Percentiles rank a stretch among this genome's conserved stretches.
Evolutionary conservation across 64 coral and sea anemone species (phyloP).

Genomic region (Porites australiensis): DNA sequence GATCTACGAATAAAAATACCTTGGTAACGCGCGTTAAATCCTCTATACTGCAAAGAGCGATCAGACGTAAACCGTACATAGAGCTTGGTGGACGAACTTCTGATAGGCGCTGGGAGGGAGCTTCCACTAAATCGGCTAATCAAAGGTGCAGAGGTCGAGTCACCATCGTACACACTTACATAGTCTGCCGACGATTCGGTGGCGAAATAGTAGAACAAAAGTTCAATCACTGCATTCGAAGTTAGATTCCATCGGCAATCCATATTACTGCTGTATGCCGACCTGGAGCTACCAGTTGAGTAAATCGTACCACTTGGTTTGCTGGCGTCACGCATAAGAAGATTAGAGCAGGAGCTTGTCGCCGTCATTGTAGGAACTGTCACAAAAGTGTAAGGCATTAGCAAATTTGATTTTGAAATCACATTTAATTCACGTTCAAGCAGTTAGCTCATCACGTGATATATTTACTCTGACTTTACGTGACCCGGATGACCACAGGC

Average conservation of each 20-base stretch:
- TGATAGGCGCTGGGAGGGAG: slow-evolving; percentile 8
- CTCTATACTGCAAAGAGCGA: neutral
- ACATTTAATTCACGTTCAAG: too few relatives aligned
- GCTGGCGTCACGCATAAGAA: neutral
- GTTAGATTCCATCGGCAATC: slow-evolving; percentile 43
- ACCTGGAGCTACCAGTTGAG: neutral
- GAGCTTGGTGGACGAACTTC: neutral
- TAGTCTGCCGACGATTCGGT: neutral
- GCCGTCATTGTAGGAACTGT: neutral
- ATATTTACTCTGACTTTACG: too few relatives aligned
- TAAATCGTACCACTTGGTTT: neutral
- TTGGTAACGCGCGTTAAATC: neutral
- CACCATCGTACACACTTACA: slow-evolving; percentile 29
- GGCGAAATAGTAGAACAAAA: neutral
- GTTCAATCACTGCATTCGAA: slow-evolving; percentile 12
- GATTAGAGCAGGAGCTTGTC: neutral
- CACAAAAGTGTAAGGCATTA: neutral
- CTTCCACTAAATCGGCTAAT: slow-evolving; percentile 19
- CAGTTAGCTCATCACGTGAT: too few relatives aligned
- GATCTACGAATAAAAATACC: neutral
- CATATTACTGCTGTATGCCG: neutral
- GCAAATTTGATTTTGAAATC: too few relatives aligned
- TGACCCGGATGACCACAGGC: too few relatives aligned
- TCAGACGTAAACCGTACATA: slow-evolving; percentile 20
- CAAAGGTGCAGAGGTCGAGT: neutral